Evolutionary conservation across 2,888 invertebrate genomes (phyloP).

Genomic region (Cheilosia vernalis): DNA sequence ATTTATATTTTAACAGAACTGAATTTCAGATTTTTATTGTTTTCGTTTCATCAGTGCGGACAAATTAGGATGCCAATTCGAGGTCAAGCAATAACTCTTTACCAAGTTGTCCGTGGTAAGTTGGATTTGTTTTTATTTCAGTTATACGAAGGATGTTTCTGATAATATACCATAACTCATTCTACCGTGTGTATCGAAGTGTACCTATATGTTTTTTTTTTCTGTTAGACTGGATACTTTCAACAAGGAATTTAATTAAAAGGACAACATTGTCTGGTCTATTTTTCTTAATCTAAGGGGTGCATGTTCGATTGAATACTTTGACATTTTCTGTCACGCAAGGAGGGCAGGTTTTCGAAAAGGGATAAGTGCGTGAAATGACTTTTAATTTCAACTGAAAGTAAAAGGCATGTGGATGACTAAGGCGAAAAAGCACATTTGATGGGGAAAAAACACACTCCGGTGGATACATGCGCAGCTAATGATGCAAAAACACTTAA

Average conservation of each 20-base stretch:
- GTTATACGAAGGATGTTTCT: background rate
- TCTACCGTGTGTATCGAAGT: slow-evolving; percentile 7
- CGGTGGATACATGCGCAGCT: background rate
- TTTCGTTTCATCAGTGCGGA: background rate
- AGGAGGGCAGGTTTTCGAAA: background rate
- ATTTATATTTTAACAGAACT: slow-evolving; percentile 4
- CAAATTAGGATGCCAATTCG: too few species aligned
- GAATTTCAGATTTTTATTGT: slow-evolving; percentile 22
- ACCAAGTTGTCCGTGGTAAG: too few species aligned
- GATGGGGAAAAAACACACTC: background rate
- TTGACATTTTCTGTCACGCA: slow-evolving; percentile 1
- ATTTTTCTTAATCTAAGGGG: background rate
- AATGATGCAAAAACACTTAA: slow-evolving; percentile 2
- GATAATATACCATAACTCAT: background rate
- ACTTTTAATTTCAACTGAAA: slow-evolving; percentile 11
- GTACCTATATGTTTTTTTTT: slow-evolving; percentile 2
- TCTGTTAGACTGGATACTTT: slow-evolving; percentile 9
- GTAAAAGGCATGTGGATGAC: background rate
- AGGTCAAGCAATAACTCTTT: too few species aligned
- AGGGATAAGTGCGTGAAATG: slow-evolving; percentile 6
- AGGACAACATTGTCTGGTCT: background rate
- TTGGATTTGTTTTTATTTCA: too few species aligned
- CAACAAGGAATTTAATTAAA: slow-evolving; percentile 29
- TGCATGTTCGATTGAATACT: slow-evolving; percentile 5
- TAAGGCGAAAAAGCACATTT: background rate